Conservation (phyloP, 2,797 vertebrate species). For the Sus cebifrons region DNA sequence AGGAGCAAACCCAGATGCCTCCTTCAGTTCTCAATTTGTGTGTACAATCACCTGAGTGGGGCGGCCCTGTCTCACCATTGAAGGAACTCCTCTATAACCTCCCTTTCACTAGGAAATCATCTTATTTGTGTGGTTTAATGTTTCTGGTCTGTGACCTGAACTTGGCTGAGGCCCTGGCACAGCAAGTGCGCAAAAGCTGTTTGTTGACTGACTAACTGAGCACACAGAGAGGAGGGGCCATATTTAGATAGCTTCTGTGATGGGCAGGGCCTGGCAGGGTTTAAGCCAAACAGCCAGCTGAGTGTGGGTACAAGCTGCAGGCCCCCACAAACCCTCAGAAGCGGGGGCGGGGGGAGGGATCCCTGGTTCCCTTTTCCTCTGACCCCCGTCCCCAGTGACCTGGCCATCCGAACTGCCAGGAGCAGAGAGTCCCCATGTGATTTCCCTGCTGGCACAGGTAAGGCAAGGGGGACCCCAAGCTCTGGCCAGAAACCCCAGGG, state of each 20-base stretch:
- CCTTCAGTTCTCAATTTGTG: neutral
- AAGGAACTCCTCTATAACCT: neutral
- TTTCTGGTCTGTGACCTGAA: neutral
- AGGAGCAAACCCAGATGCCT: neutral
- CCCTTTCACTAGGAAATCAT: neutral
- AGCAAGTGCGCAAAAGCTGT: neutral
- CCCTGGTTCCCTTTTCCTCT: too few relatives aligned
- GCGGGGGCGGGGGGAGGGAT: neutral
- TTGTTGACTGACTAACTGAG: neutral
- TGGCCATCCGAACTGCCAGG: neutral
- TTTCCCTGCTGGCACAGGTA: neutral
- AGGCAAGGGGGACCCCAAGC: neutral
- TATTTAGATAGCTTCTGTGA: neutral
- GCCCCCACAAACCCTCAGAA: neutral
- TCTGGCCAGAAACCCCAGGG: neutral
- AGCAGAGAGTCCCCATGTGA: neutral
- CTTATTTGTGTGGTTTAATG: neutral
- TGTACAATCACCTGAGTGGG: neutral
- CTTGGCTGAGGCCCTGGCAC: neutral
- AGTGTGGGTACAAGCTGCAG: neutral
- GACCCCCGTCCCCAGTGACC: neutral
- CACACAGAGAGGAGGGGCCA: neutral
- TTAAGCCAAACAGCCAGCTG: neutral
- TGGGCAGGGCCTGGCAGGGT: accelerated
- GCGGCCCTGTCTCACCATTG: neutral